Evolutionary conservation across 2,888 invertebrate species (phyloP), one percentile per base, ranked within the genome.

Genomic region (Saturnia japonica): DNA sequence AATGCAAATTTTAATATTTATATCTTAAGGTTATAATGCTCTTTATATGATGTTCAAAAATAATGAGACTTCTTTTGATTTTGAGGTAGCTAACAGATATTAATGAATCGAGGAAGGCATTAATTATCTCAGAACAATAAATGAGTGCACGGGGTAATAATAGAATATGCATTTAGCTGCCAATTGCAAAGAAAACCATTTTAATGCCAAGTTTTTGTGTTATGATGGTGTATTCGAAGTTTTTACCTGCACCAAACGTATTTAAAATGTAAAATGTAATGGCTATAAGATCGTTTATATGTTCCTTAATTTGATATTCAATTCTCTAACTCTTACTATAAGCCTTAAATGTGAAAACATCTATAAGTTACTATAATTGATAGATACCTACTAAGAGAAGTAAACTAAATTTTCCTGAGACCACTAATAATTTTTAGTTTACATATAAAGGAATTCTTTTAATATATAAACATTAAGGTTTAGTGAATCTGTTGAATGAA

Each of bases 201-300:
- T 54, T 22, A 54, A 62, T 62, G 64, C 64, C 64, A 64, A 64
- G 64, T 40, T 64, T 64, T 64, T 64, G 40, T 64, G 40, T 64
- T 64, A 64, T 40, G n/a, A 64, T 34, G 40, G n/a, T 64, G 3
- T 19, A 14, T 64, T 40, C 16, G 19, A 64, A 40, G 1, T 64
- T 64, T n/a, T 40, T 64, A 40, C 40, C 40, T 64, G 40, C n/a
- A 64, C 64, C n/a, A 14, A 60, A 60, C 3, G 9, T n/a, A 40
- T 62, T 62, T 40, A 16, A 40, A 64, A 40, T 40, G n/a, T 1
- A 40, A 40, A 57, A 9, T 19, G 43, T 43, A 7, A 43, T 8
- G 12, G 14, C 43, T 43, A 9, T 43, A 43, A 9, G 54, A 22
- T 11, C 8, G 11, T 54, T 11, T 54, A 22, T 22, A 22, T 47